Conservation (phyloP, 2,113 vertebrate genomes). For the Prionailurus viverrinus region DNA sequence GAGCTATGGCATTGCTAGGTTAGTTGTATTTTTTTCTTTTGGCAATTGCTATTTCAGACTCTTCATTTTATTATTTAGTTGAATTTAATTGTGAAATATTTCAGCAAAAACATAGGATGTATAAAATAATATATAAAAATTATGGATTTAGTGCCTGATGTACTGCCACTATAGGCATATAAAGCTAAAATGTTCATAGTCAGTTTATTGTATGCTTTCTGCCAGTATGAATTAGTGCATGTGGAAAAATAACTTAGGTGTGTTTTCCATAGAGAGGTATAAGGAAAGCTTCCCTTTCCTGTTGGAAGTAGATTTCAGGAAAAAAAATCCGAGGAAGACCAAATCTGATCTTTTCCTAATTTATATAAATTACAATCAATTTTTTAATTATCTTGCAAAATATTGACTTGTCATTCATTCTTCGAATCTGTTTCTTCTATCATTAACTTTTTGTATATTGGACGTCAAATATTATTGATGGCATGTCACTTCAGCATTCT, state of each 20-base stretch:
- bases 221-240: background rate
- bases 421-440: background rate
- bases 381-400: constrained; percentile 56
- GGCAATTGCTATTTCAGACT: constrained; percentile 37
- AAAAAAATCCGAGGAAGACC: constrained; percentile 22
- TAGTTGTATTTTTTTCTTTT: constrained; percentile 46
- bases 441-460: constrained; percentile 22
- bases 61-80: constrained; percentile 64
- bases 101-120: constrained; percentile 43
- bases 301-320: constrained; percentile 1
- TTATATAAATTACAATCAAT: constrained; percentile 46
- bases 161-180: background rate
- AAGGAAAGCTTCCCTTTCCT: background rate
- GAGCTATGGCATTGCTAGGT: constrained; percentile 21
- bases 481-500: background rate
- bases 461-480: background rate
- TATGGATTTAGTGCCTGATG: constrained; percentile 33
- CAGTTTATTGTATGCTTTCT: background rate
- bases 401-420: constrained; percentile 9
- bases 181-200: constrained; percentile 12
- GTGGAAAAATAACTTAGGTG: constrained; percentile 17
- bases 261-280: constrained; percentile 16
- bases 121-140: constrained; percentile 58
- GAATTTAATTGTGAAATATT: constrained; percentile 45
- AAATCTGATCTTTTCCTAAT: constrained; percentile 28